phyloP scores from a whole-genome alignment of 2,888 invertebrate genomes.

The Drepana falcataria region DNA sequence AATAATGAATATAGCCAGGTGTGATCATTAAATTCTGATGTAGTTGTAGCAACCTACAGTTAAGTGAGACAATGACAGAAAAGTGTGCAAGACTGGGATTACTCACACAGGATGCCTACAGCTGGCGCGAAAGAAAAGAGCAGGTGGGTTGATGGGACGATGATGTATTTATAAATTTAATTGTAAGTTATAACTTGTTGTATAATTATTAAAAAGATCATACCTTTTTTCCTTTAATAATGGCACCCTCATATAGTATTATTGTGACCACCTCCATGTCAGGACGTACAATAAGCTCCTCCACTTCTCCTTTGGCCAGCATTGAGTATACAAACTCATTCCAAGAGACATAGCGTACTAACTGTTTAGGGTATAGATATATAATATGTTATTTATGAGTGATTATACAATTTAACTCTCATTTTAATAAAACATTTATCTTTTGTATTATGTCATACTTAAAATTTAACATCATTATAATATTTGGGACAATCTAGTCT shows the following conservation, averaged over 20 bases:
- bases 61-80: too few species aligned
- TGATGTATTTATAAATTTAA: too few species aligned
- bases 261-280: conserved; percentile 92
- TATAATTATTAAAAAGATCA: conserved; percentile 7
- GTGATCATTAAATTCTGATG: too few species aligned
- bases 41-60: too few species aligned
- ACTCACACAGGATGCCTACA: too few species aligned
- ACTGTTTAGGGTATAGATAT: conserved; percentile 46
- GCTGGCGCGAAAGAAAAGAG: too few species aligned
- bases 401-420: not conserved
- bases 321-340: conserved; percentile 97
- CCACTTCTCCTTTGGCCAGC: conserved; percentile 96
- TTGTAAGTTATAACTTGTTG: not conserved
- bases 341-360: conserved; percentile 93
- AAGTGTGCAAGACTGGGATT: too few species aligned
- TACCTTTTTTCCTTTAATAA: conserved; percentile 89
- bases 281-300: conserved; percentile 90
- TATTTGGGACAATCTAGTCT: too few species aligned
- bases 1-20: too few species aligned
- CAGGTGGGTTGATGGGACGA: too few species aligned
- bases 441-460: too few species aligned
- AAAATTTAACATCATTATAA: not conserved
- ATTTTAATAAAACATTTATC: too few species aligned
- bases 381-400: not conserved
- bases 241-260: conserved; percentile 89